Percentiles rank a stretch among this genome's conserved stretches.
Evolutionary conservation across 2,797 vertebrate species (phyloP).

Genomic region (Dryobates pubescens): DNA sequence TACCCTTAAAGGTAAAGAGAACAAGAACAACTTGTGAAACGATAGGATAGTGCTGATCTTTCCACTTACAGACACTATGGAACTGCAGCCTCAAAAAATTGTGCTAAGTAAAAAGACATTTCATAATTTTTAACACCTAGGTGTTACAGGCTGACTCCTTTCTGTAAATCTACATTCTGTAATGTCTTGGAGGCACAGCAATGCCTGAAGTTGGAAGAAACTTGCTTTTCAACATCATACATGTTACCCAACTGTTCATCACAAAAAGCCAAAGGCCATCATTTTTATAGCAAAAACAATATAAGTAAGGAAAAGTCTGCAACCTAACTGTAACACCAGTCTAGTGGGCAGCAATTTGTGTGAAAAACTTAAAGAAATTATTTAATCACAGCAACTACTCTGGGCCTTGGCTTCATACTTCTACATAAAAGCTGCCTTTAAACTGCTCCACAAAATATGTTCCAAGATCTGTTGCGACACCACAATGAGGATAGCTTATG

Average conservation of each 20-base stretch:
- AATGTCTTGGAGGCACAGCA: background rate
- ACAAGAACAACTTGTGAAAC: background rate
- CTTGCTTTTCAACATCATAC: background rate
- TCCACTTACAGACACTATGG: background rate
- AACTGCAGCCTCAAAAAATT: background rate
- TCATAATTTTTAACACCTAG: background rate
- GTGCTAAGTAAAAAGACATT: background rate
- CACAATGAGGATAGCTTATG: background rate
- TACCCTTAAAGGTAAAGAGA: background rate
- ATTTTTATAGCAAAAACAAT: background rate
- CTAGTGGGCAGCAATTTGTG: background rate
- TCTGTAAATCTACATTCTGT: background rate
- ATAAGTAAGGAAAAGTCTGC: background rate
- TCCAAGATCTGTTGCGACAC: background rate
- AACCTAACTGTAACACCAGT: background rate
- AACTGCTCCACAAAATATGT: background rate
- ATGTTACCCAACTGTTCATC: background rate
- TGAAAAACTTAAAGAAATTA: background rate
- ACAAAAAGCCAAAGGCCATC: background rate
- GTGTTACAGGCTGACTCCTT: background rate
- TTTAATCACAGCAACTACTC: background rate
- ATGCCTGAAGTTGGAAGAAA: background rate
- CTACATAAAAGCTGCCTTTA: background rate
- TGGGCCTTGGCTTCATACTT: background rate
- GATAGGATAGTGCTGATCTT: background rate